Conservation (phyloP, 1,140 invertebrate genomes). For the Papilio helenus region DNA sequence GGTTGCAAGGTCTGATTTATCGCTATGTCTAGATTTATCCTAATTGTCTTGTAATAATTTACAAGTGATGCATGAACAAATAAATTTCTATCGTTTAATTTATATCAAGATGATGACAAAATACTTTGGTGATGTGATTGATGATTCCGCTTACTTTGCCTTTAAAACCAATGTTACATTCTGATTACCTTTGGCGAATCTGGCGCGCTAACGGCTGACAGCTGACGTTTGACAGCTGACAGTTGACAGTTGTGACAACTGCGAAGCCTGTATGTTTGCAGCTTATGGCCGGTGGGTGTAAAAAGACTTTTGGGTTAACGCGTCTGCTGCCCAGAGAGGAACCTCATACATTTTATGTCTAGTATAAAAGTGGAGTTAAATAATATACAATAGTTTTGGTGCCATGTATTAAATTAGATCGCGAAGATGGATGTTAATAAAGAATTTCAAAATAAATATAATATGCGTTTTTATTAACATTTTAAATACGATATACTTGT, state of each 20-base stretch:
- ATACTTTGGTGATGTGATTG: background rate
- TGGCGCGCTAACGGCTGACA: background rate
- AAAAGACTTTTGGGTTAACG: background rate
- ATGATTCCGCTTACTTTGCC: background rate
- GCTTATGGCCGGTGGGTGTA: background rate
- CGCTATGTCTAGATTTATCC: background rate
- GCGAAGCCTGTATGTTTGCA: background rate
- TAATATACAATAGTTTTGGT: constrained; percentile 13
- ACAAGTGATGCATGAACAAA: background rate
- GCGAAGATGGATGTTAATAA: constrained; percentile 2
- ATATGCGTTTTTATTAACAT: background rate
- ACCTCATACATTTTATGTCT: background rate
- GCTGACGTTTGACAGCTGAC: background rate
- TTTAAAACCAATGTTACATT: background rate
- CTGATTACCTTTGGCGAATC: background rate
- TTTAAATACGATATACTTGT: background rate
- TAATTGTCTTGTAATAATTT: background rate
- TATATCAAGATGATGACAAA: background rate
- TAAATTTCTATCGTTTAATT: background rate
- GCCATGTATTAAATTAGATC: constrained; percentile 11
- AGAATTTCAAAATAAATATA: background rate
- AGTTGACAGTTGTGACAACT: background rate
- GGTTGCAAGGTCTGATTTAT: background rate
- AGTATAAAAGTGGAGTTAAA: background rate
- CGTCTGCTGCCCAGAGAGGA: background rate